Evolutionary conservation across 2,888 invertebrate genomes (phyloP).

Genomic region (Ischnura elegans): DNA sequence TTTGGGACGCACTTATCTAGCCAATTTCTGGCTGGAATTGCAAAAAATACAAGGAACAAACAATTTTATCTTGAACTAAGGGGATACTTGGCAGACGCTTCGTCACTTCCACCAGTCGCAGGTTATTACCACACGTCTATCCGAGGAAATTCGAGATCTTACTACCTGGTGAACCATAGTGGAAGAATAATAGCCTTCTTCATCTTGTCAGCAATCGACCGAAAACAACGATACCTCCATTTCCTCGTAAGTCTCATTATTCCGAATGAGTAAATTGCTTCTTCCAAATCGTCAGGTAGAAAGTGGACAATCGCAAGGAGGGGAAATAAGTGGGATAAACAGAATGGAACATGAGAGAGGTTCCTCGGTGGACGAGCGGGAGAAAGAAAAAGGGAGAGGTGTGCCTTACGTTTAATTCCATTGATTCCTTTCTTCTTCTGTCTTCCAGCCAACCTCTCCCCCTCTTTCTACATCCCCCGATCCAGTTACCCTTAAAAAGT

Average conservation of each 20-base stretch:
- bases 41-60: too few species aligned
- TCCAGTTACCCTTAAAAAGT: not conserved
- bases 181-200: not conserved
- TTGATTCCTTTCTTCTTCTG: not conserved
- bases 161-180: not conserved
- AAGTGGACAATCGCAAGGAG: not conserved
- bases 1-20: too few species aligned
- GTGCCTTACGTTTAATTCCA: slow-evolving; percentile 46
- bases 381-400: too few species aligned
- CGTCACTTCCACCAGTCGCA: not conserved
- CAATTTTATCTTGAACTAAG: too few species aligned
- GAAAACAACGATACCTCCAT: slow-evolving; percentile 6
- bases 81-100: too few species aligned
- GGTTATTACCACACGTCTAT: not conserved
- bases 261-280: not conserved
- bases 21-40: too few species aligned
- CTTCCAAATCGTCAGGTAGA: not conserved
- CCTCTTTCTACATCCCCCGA: not conserved
- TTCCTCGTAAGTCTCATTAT: not conserved
- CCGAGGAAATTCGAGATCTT: not conserved
- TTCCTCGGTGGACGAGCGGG: not conserved
- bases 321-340: slow-evolving; percentile 4
- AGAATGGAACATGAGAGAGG: slow-evolving; percentile 1
- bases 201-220: not conserved
- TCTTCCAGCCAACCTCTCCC: too few species aligned